Percentiles rank a stretch among this genome's conserved stretches.
Evolutionary conservation across 2,888 invertebrate genomes (phyloP).

Genomic region (Dryobotodes eremita): DNA sequence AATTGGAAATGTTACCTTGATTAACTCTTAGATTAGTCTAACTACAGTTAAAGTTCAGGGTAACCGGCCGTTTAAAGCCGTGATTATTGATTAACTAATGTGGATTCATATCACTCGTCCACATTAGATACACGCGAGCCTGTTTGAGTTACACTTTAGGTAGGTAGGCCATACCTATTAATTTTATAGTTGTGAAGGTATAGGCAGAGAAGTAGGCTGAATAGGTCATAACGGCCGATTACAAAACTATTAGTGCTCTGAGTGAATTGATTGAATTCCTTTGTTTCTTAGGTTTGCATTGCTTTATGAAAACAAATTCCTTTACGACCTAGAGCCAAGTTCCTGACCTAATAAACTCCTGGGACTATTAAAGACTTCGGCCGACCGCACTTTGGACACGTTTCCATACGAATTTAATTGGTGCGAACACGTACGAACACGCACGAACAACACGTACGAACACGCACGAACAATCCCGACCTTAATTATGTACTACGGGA

Average conservation of each 20-base stretch:
- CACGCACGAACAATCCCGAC: too few relatives aligned
- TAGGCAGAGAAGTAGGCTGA: neutral
- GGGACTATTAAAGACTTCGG: too few relatives aligned
- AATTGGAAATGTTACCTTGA: neutral
- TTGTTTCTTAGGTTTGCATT: neutral
- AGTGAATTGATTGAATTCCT: neutral
- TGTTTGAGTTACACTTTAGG: slow-evolving; percentile 2
- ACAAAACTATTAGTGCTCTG: neutral
- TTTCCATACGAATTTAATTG: too few relatives aligned
- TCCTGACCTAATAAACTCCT: too few relatives aligned
- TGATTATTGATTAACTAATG: slow-evolving; percentile 40
- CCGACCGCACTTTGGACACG: too few relatives aligned
- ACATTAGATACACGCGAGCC: slow-evolving; percentile 44
- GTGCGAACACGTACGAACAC: too few relatives aligned
- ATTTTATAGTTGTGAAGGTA: neutral
- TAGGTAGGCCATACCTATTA: neutral
- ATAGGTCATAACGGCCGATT: neutral
- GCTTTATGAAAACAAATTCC: neutral
- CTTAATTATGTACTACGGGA: too few relatives aligned
- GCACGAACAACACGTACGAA: too few relatives aligned
- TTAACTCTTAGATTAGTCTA: slow-evolving; percentile 23
- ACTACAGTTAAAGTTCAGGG: slow-evolving; percentile 39
- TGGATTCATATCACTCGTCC: slow-evolving; percentile 49
- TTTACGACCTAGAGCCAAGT: too few relatives aligned
- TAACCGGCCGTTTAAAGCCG: slow-evolving; percentile 5